These are phyloP conservation scores for Corythornis cristatus DNA, from an alignment of 2,113 vertebrate genomes.

Conservation along the genomic window DNA sequence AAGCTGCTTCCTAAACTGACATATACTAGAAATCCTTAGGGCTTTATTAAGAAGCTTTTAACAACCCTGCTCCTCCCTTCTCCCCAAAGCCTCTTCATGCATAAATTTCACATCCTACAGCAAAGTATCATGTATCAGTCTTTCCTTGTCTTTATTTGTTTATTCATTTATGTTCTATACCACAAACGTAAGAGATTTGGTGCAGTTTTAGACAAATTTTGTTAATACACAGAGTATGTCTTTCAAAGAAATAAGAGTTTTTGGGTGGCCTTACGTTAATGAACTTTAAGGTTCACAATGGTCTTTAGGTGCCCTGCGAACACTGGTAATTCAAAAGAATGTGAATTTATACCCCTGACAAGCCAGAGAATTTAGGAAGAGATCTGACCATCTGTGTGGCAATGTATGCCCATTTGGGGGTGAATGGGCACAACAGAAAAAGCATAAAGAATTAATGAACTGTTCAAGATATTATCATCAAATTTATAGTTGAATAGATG, in stretches of 20 bases:
- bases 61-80: accelerated
- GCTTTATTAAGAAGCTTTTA: neutral
- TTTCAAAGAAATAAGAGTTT: neutral
- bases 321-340: neutral
- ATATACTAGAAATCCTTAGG: neutral
- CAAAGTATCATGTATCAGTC: accelerated
- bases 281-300: neutral
- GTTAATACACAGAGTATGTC: neutral
- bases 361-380: neutral
- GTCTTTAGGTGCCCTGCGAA: neutral
- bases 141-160: neutral
- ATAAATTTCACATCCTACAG: neutral
- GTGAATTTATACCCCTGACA: neutral
- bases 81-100: neutral
- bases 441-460: neutral
- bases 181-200: neutral
- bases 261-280: neutral
- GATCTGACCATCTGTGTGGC: neutral
- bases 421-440: neutral
- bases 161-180: neutral
- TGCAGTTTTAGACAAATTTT: neutral
- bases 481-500: neutral
- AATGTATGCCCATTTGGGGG: neutral
- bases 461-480: neutral
- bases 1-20: neutral